Evolutionary conservation across 1,140 invertebrate genomes (phyloP).

Genomic region (Drosophila sucinea): DNA sequence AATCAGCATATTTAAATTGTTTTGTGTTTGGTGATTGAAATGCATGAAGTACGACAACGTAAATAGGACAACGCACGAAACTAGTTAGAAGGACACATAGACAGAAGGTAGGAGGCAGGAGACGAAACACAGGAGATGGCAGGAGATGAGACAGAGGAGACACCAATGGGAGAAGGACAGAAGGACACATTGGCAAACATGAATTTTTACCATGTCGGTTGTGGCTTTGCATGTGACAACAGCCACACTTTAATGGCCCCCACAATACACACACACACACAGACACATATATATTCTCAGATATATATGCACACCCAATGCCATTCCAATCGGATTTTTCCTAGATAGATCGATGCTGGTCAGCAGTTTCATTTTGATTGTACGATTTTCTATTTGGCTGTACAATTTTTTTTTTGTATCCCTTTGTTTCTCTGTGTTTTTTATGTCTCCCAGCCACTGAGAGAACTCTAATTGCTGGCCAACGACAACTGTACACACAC

Average conservation of each 20-base stretch:
- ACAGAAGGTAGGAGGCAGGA: background rate
- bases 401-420: conserved; percentile 50
- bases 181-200: conserved; percentile 67
- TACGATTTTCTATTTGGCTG: conserved; percentile 71
- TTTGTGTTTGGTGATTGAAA: conserved; percentile 78
- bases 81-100: conserved; percentile 47
- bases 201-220: conserved; percentile 64
- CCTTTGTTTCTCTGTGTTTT: conserved; percentile 34
- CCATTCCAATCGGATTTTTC: conserved; percentile 37
- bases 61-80: conserved; percentile 64
- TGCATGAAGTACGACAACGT: conserved; percentile 71
- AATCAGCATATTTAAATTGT: conserved; percentile 82
- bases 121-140: conserved; percentile 8
- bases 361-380: conserved; percentile 78
- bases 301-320: conserved; percentile 37
- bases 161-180: conserved; percentile 22
- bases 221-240: conserved; percentile 44
- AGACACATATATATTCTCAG: conserved; percentile 23
- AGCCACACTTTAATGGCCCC: conserved; percentile 64
- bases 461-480: conserved; percentile 74
- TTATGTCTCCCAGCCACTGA: conserved; percentile 49
- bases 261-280: conserved; percentile 23
- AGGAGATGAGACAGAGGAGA: conserved; percentile 22
- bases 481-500: conserved; percentile 27
- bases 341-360: conserved; percentile 59